These are phyloP conservation scores for Bovichtus variegatus DNA, from an alignment of 2,797 vertebrate genomes.

Conservation along the genomic window DNA sequence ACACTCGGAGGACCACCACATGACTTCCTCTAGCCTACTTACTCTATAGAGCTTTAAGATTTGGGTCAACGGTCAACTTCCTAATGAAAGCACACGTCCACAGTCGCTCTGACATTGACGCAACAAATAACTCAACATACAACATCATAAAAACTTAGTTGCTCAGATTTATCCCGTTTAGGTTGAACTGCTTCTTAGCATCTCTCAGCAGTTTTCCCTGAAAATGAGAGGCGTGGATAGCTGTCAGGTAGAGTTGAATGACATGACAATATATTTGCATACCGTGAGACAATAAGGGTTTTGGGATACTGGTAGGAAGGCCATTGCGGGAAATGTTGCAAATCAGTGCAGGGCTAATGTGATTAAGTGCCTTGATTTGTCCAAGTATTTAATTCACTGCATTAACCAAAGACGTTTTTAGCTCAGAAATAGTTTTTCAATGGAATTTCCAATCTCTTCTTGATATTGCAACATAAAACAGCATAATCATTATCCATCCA, in stretches of 20 bases:
- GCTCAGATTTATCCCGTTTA: slow-evolving; percentile 15
- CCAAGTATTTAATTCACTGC: background rate
- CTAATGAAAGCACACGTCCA: slow-evolving; percentile 37
- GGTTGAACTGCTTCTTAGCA: background rate
- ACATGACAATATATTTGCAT: background rate
- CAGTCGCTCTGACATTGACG: background rate
- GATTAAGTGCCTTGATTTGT: background rate
- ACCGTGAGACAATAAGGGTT: background rate
- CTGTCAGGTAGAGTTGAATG: background rate
- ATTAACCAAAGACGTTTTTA: background rate
- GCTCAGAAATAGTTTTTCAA: background rate
- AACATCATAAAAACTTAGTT: background rate
- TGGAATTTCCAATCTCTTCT: background rate
- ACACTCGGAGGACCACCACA: slow-evolving; percentile 40
- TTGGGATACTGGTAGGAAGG: background rate
- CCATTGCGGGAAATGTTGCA: background rate
- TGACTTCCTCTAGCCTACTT: slow-evolving; percentile 70
- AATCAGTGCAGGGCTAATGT: background rate
- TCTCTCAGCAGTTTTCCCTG: slow-evolving; percentile 11
- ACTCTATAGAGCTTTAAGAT: slow-evolving; percentile 59
- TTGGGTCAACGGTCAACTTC: slow-evolving; percentile 78
- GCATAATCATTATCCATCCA: background rate
- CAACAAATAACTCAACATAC: slow-evolving; percentile 10
- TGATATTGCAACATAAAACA: background rate
- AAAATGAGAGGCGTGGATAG: background rate